These are phyloP conservation scores for Zoanthus gigantus DNA, from an alignment of 92 coral and sea anemone genomes.

Conservation along the genomic window DNA sequence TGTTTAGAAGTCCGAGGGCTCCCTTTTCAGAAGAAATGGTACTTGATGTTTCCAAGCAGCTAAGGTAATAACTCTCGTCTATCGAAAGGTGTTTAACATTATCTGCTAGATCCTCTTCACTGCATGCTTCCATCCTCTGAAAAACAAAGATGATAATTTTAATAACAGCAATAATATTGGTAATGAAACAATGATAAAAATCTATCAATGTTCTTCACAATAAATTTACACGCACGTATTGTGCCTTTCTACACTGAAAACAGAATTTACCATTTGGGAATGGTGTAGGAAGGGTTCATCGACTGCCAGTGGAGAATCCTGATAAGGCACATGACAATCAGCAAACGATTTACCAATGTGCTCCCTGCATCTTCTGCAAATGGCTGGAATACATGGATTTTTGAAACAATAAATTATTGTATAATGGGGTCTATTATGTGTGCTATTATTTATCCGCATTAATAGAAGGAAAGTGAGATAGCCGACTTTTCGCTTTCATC, in stretches of 20 bases:
- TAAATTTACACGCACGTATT: background rate
- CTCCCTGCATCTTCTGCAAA: slow-evolving; percentile 22
- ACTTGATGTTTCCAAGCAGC: slow-evolving; percentile 14
- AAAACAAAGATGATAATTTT: background rate
- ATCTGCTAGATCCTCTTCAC: slow-evolving; percentile 16
- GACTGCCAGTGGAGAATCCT: background rate
- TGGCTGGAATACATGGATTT: background rate
- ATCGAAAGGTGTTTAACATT: slow-evolving; percentile 17
- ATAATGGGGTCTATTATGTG: background rate
- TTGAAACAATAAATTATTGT: background rate
- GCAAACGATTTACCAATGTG: background rate
- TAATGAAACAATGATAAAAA: background rate
- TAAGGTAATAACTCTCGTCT: slow-evolving; percentile 10
- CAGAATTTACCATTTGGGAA: background rate
- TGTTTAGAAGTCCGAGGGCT: slow-evolving; percentile 3
- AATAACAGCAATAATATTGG: background rate
- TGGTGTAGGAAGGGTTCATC: background rate
- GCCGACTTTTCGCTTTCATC: background rate
- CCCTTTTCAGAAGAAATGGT: background rate
- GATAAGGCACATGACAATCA: background rate
- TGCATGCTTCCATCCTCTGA: background rate
- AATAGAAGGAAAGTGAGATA: background rate
- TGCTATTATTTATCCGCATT: background rate
- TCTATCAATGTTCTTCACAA: background rate
- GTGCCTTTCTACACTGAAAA: background rate